A percentile compares a stretch with the other conserved stretches of the same genome.
phyloP scores from a whole-genome alignment of 2,888 invertebrate species.

The Cryptophagus acutangulus region DNA sequence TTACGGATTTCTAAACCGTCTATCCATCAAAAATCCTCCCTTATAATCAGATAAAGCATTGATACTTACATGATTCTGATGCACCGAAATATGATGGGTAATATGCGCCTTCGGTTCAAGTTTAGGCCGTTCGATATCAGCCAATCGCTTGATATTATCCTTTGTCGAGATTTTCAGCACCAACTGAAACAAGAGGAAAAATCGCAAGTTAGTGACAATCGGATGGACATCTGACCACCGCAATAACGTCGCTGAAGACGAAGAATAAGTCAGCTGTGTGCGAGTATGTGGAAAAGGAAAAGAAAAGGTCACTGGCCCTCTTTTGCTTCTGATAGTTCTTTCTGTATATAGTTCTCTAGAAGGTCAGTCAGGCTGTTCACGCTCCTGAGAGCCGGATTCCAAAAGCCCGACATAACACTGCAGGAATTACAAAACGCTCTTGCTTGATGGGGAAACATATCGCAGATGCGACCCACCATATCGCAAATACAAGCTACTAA shows the following conservation, averaged over 20 bases:
- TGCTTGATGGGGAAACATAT: slow-evolving; percentile 2
- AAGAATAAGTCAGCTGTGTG: slow-evolving; percentile 3
- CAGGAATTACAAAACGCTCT: slow-evolving; percentile 5
- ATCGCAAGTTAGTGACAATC: too few species aligned
- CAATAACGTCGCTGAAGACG: background rate
- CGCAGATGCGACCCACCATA: slow-evolving; percentile 2
- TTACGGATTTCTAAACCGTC: too few species aligned
- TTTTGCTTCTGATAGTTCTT: slow-evolving; percentile 20
- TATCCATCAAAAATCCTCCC: background rate
- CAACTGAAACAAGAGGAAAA: slow-evolving; percentile 42
- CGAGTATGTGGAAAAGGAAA: too few species aligned
- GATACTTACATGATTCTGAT: slow-evolving; percentile 46
- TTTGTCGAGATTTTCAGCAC: slow-evolving; percentile 55
- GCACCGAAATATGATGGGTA: slow-evolving; percentile 53
- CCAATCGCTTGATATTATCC: slow-evolving; percentile 56
- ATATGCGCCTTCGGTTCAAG: slow-evolving; percentile 55
- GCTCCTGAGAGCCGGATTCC: slow-evolving; percentile 30
- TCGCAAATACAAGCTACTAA: too few species aligned
- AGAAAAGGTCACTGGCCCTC: slow-evolving; percentile 23
- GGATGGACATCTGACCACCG: background rate
- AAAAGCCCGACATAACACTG: slow-evolving; percentile 18
- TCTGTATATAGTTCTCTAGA: too few species aligned
- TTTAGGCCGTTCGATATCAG: slow-evolving; percentile 57
- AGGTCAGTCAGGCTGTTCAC: slow-evolving; percentile 31
- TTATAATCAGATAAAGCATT: background rate